Evolutionary conservation across 1,140 invertebrate genomes (phyloP).

Genomic region (Calephelis nemesis): DNA sequence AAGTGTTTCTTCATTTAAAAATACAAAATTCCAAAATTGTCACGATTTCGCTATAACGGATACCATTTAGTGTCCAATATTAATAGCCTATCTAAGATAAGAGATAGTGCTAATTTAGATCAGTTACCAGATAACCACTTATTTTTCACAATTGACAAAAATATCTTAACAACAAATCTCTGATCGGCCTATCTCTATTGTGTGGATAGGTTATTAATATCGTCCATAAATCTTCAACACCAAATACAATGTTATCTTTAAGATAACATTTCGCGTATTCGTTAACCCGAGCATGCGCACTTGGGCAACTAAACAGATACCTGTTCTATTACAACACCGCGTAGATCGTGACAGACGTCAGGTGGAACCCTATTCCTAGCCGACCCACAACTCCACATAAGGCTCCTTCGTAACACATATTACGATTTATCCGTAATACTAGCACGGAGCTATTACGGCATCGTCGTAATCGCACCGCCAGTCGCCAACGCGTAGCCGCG

Average conservation of each 20-base stretch:
- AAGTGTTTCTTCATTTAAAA: too few species aligned
- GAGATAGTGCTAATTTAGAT: too few species aligned
- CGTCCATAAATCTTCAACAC: too few species aligned
- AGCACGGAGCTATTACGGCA: slow-evolving; percentile 42
- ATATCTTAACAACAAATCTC: too few species aligned
- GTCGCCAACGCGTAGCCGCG: slow-evolving; percentile 58
- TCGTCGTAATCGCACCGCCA: slow-evolving; percentile 47
- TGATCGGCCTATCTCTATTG: too few species aligned
- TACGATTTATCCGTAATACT: slow-evolving; percentile 53
- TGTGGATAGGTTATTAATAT: too few species aligned
- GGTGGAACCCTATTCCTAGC: slow-evolving; percentile 35
- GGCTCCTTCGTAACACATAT: slow-evolving; percentile 59
- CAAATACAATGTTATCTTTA: neutral
- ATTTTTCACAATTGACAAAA: too few species aligned
- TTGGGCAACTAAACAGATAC: slow-evolving; percentile 1
- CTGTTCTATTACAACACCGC: slow-evolving; percentile 27
- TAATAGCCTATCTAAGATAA: too few species aligned
- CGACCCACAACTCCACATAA: slow-evolving; percentile 62
- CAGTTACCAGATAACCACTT: too few species aligned
- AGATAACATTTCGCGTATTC: neutral
- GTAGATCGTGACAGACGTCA: slow-evolving; percentile 34
- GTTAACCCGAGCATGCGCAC: slow-evolving; percentile 18
- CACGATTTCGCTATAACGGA: too few species aligned
- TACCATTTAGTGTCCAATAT: too few species aligned
- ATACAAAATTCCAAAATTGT: too few species aligned